Evolutionary conservation across 1,140 invertebrate species (phyloP), one percentile per base, ranked within the genome.

Genomic region (Laupala kohalensis): DNA sequence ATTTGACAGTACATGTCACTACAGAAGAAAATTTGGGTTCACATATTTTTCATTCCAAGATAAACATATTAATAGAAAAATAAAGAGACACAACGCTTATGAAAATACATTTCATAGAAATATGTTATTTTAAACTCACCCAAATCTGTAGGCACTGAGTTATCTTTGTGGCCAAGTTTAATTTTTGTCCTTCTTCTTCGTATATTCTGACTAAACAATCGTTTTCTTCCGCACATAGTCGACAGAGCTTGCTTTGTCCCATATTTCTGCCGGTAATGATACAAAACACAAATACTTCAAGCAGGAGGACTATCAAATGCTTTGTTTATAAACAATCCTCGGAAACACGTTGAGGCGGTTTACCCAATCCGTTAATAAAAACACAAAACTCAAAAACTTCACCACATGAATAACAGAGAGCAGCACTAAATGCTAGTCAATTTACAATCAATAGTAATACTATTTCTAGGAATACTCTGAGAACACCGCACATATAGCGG

Each of bases 261-360:
- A 72, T 72, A 13, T 71, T 27, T 71, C 27, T 25, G 19, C 19
- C 37, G 15, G 19, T 23, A 71, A 28, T 71, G 25, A 23, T 12
- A 29, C 25, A 28, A 13, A 30, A 13, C 28, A 24, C 24, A 30
- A 30, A 13, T 71, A 53, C n/a, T n/a, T n/a, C n/a, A 53, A 53
- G 19, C 64, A 71, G 25, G 27, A 65, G 19, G 26, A 64, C 13
- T 23, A 24, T n/a, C 63, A 71, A 29, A 68, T n/a, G 29, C 2
- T 68, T 68, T 71, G 70, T 71, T 71, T 64, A 71, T 71, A 71
- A 64, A 71, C 70, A 71, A 71, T n/a, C n/a, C n/a, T n/a, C n/a
- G n/a, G n/a, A n/a, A n/a, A n/a, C n/a, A n/a, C n/a, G n/a, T n/a
- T n/a, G n/a, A n/a, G n/a, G n/a, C n/a, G n/a, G n/a, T n/a, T n/a